Conservation (phyloP, 2,797 vertebrate species). For the Centroberyx gerrardi region DNA sequence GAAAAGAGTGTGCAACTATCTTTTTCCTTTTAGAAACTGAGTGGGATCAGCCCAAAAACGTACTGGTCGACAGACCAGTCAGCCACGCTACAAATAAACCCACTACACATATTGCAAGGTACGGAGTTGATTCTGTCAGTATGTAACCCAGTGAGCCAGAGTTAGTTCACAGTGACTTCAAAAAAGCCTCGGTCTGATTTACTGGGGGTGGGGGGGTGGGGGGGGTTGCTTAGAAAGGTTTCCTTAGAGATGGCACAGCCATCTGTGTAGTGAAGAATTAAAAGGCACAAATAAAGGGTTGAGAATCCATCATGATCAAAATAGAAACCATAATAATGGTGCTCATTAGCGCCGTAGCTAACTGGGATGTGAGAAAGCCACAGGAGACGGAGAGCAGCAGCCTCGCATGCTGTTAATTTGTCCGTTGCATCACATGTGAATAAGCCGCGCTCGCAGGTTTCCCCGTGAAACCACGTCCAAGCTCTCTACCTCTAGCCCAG, state of each 20-base stretch:
- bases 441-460: neutral
- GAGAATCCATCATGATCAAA: slow-evolving; percentile 60
- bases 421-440: neutral
- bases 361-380: slow-evolving; percentile 52
- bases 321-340: slow-evolving; percentile 49
- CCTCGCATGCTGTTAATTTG: slow-evolving; percentile 23
- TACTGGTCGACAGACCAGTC: neutral
- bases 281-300: slow-evolving; percentile 57
- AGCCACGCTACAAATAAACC: neutral
- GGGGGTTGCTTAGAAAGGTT: slow-evolving; percentile 68
- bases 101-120: neutral
- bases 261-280: slow-evolving; percentile 68
- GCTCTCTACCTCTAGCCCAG: neutral
- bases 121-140: neutral
- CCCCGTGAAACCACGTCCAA: neutral
- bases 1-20: no score
- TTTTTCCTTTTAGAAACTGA: neutral
- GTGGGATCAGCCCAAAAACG: neutral
- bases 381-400: slow-evolving; percentile 37
- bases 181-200: neutral
- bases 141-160: neutral
- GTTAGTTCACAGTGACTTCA: neutral
- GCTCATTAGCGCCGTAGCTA: slow-evolving; percentile 61
- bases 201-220: no score
- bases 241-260: slow-evolving; percentile 69